Percentiles rank a stretch among this genome's conserved stretches.
Conservation (phyloP, 2,113 vertebrate species). For the Clarias batrachus region DNA sequence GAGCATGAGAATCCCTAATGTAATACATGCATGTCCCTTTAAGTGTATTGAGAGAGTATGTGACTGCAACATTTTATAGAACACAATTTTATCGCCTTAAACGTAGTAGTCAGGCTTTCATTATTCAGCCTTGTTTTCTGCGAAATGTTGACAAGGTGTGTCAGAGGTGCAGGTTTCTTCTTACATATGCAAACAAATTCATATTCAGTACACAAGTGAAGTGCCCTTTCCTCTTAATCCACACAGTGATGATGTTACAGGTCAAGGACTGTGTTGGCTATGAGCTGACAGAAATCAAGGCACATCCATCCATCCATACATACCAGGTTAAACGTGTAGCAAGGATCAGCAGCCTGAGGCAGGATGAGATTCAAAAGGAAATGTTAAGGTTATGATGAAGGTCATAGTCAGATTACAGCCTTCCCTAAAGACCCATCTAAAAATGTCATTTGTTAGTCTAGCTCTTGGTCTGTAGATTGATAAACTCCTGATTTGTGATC, state of each 20-base stretch:
- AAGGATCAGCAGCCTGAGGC: conserved; percentile 31
- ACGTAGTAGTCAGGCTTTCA: no score
- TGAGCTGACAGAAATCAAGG: conserved; percentile 27
- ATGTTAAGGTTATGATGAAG: conserved; percentile 37
- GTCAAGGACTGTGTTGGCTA: conserved; percentile 33
- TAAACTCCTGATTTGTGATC: conserved; percentile 6
- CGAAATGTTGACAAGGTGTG: neutral
- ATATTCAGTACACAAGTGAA: neutral
- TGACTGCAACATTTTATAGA: neutral
- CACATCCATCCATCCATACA: neutral
- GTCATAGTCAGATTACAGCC: conserved; percentile 9
- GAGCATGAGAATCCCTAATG: neutral
- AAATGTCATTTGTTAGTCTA: conserved; percentile 18
- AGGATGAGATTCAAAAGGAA: conserved; percentile 15
- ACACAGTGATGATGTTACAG: conserved; percentile 10
- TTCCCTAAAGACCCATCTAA: conserved; percentile 9
- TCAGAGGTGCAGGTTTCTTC: neutral
- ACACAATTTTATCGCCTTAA: neutral
- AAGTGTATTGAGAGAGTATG: neutral
- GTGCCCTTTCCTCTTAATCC: neutral
- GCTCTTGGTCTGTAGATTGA: neutral
- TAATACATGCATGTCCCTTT: neutral
- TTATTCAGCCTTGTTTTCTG: neutral
- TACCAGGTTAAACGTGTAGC: neutral
- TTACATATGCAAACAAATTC: conserved; percentile 27